phyloP scores from a whole-genome alignment of 1,140 invertebrate species.

The Subanguina moxae region DNA sequence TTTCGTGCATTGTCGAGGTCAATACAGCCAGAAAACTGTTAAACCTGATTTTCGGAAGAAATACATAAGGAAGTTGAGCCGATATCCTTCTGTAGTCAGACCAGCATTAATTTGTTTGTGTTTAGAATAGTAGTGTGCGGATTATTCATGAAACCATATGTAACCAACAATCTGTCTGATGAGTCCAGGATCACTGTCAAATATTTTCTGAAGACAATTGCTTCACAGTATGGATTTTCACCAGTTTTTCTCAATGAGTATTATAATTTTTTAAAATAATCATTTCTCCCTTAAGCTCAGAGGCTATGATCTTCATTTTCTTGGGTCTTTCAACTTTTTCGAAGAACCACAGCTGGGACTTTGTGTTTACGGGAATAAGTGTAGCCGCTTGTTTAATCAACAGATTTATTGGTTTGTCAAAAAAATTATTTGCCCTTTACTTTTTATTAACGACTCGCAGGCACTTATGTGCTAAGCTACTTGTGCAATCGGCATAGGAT shows the following conservation, averaged over 20 bases:
- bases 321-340: constrained; percentile 85
- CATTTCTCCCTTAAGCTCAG: constrained; percentile 73
- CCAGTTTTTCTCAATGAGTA: background rate
- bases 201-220: constrained; percentile 72
- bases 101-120: no score
- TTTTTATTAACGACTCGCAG: constrained; percentile 63
- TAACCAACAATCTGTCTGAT: constrained; percentile 91
- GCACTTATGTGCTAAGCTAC: constrained; percentile 36
- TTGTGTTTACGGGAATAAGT: constrained; percentile 84
- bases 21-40: no score
- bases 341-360: constrained; percentile 71
- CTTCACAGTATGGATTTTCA: constrained; percentile 23
- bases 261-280: constrained; percentile 69
- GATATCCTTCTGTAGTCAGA: no score
- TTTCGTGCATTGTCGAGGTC: no score
- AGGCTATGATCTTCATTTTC: constrained; percentile 99
- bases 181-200: constrained; percentile 96
- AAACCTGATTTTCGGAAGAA: no score
- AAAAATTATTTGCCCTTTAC: background rate
- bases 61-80: no score
- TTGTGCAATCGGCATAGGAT: constrained; percentile 56
- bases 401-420: constrained; percentile 18
- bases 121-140: constrained; percentile 90
- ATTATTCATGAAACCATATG: constrained; percentile 97
- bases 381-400: constrained; percentile 65